These are phyloP conservation scores for Scalopus aquaticus DNA, from an alignment of 2,113 vertebrate species.

Conservation along the genomic window DNA sequence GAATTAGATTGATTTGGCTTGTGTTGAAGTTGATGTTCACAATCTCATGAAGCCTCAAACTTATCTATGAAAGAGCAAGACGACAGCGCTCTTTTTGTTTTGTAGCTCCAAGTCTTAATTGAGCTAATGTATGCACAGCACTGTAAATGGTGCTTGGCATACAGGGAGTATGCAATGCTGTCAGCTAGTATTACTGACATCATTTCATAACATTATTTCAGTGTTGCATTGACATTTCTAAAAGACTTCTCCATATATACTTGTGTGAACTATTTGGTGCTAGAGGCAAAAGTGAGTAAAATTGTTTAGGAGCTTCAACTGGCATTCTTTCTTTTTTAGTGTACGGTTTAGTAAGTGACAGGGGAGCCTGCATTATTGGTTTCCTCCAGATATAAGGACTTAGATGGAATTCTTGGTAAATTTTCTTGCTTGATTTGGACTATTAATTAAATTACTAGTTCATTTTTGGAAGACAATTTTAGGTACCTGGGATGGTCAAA, in stretches of 20 bases:
- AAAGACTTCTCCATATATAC: not conserved
- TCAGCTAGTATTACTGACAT: not conserved
- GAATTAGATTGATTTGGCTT: not conserved
- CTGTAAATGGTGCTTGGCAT: not conserved
- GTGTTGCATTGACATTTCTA: not conserved
- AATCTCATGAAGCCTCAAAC: not conserved
- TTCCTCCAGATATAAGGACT: not conserved
- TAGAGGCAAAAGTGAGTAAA: not conserved
- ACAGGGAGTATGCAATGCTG: not conserved
- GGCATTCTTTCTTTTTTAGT: not conserved
- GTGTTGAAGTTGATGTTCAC: not conserved
- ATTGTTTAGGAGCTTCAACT: not conserved
- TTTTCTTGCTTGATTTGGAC: constrained; percentile 13
- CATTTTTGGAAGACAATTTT: constrained; percentile 50
- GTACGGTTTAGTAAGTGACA: constrained; percentile 18
- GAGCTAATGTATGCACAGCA: not conserved
- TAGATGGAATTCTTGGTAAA: constrained; percentile 48
- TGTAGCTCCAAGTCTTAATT: not conserved
- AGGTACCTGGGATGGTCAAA: constrained; percentile 61
- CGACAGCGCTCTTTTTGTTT: not conserved
- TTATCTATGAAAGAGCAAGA: not conserved
- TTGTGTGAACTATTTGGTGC: not conserved
- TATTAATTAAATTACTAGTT: constrained; percentile 60
- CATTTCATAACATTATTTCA: constrained; percentile 14
- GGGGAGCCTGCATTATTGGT: not conserved